These are phyloP conservation scores for Cataglyphis albicans DNA, from an alignment of 2,888 invertebrate genomes.

Conservation along the genomic window DNA sequence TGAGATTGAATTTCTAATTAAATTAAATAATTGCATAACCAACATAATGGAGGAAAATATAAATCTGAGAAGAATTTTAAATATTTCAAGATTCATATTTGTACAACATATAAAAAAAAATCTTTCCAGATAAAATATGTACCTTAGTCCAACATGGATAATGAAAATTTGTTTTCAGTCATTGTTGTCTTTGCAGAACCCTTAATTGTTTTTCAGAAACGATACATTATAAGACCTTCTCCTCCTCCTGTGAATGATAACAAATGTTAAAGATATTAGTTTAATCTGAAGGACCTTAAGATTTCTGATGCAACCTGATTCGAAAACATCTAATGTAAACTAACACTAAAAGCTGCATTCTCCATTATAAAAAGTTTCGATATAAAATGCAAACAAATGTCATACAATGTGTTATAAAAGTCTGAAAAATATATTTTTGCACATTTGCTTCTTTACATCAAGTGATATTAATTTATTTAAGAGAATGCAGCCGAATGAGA, in stretches of 20 bases:
- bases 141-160: conserved; percentile 30
- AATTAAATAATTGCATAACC: conserved; percentile 58
- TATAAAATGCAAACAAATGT: conserved; percentile 45
- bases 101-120: not conserved
- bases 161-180: conserved; percentile 4
- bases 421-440: conserved; percentile 57
- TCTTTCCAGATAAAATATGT: not conserved
- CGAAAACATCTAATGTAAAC: not conserved
- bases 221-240: conserved; percentile 35
- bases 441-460: conserved; percentile 7
- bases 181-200: not conserved
- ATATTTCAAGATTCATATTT: not conserved
- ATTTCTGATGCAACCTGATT: not conserved
- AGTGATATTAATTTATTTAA: conserved; percentile 28
- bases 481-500: conserved; percentile 30
- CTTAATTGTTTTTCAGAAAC: conserved; percentile 22
- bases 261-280: not conserved
- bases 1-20: conserved; percentile 54
- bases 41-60: conserved; percentile 67
- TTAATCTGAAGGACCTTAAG: not conserved
- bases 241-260: not conserved
- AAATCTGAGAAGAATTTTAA: conserved; percentile 53
- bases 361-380: not conserved
- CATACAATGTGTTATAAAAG: not conserved
- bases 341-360: not conserved